These are phyloP conservation scores for Cygnus olor DNA, from an alignment of 2,797 vertebrate species.

Conservation along the genomic window DNA sequence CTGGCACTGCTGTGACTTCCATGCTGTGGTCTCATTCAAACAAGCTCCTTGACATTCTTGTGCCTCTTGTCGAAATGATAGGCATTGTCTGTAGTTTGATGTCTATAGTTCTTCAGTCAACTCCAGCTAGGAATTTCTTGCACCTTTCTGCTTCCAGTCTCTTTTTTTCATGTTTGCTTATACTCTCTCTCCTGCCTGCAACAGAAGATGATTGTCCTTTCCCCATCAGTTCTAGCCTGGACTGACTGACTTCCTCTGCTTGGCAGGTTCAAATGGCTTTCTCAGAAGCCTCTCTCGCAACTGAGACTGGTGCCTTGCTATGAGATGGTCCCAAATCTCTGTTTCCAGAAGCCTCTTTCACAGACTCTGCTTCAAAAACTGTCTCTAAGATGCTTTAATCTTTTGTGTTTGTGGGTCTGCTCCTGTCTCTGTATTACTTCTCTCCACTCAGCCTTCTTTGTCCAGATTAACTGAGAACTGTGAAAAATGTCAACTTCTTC, in stretches of 20 bases:
- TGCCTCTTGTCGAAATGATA: slow-evolving; percentile 1
- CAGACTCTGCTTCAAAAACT: slow-evolving; percentile 18
- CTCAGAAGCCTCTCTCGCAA: neutral
- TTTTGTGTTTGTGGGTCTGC: neutral
- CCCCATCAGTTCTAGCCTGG: neutral
- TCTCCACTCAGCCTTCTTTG: neutral
- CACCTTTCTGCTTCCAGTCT: slow-evolving; percentile 1
- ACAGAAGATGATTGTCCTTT: neutral
- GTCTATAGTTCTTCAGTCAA: neutral
- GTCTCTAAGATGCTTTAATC: slow-evolving; percentile 18
- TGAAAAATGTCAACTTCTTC: slow-evolving; percentile 11
- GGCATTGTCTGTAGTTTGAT: neutral
- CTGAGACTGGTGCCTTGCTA: neutral
- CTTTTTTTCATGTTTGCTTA: neutral
- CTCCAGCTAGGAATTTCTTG: neutral
- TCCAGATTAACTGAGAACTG: slow-evolving; percentile 29
- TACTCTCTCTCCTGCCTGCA: neutral
- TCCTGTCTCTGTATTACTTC: slow-evolving; percentile 1
- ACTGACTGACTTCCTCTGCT: neutral
- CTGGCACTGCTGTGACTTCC: slow-evolving; percentile 34
- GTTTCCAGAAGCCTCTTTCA: slow-evolving; percentile 21
- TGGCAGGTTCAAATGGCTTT: neutral
- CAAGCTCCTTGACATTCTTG: slow-evolving; percentile 24
- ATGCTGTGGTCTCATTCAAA: slow-evolving; percentile 23
- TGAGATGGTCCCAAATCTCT: neutral